These are phyloP conservation scores for Sinocyclocheilus maitianheensis DNA, from an alignment of 2,113 vertebrate genomes.

Conservation along the genomic window DNA sequence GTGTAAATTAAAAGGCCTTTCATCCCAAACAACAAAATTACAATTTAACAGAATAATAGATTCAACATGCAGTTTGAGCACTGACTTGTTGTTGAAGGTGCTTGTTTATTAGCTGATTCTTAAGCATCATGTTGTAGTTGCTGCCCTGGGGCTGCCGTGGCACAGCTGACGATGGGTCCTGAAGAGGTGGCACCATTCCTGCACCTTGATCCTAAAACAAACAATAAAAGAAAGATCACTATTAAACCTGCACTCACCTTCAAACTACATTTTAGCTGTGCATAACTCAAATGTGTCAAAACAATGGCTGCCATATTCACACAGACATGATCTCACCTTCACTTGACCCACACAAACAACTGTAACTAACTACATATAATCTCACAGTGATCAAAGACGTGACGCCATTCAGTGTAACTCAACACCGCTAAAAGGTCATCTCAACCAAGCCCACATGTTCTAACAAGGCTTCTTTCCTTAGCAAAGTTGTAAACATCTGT, in stretches of 20 bases:
- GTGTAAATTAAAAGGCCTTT: not conserved
- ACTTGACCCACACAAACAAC: constrained; percentile 32
- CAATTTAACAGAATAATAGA: not conserved
- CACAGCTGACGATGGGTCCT: constrained; percentile 69
- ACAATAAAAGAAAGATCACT: constrained; percentile 24
- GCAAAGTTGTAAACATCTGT: constrained; percentile 56
- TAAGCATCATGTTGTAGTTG: constrained; percentile 76
- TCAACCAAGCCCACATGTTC: constrained; percentile 36
- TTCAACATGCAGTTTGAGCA: not conserved
- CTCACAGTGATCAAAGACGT: constrained; percentile 20
- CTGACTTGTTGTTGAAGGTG: constrained; percentile 64
- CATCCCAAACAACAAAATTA: not conserved
- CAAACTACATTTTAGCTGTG: constrained; percentile 27
- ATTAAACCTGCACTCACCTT: constrained; percentile 48
- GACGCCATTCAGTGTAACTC: constrained; percentile 33
- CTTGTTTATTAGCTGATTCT: constrained; percentile 75
- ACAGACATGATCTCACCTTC: constrained; percentile 28
- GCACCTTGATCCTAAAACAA: constrained; percentile 73
- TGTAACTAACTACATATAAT: constrained; percentile 18
- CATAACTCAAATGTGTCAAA: constrained; percentile 15
- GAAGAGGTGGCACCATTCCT: constrained; percentile 75
- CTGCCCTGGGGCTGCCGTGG: constrained; percentile 65
- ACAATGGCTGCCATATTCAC: constrained; percentile 24
- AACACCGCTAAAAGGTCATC: constrained; percentile 2
- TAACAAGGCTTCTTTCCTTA: constrained; percentile 41